Conservation (phyloP, 2,888 invertebrate species). For the Polia nebulosa region DNA sequence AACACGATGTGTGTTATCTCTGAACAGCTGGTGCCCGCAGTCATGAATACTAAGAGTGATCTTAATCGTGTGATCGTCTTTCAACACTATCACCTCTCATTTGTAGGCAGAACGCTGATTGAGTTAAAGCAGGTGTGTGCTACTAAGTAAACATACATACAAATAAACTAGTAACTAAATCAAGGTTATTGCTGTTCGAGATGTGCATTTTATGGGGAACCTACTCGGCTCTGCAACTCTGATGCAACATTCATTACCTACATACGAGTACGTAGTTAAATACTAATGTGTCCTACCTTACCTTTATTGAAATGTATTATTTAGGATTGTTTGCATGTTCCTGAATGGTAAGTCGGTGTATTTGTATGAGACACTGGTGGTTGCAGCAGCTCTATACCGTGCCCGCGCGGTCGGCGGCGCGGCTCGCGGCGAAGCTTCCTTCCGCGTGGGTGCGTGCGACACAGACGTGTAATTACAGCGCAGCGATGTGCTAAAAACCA, state of each 20-base stretch:
- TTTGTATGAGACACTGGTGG: not conserved
- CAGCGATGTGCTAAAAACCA: constrained; percentile 23
- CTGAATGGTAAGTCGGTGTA: not conserved
- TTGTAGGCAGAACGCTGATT: constrained; percentile 27
- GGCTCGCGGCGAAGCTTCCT: constrained; percentile 47
- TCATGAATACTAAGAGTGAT: constrained; percentile 25
- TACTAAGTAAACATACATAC: constrained; percentile 11
- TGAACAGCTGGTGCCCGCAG: not conserved
- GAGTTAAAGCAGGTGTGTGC: not conserved
- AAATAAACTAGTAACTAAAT: not conserved
- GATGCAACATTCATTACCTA: not conserved
- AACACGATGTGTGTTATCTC: not conserved
- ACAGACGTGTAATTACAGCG: constrained; percentile 38
- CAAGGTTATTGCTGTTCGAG: constrained; percentile 19
- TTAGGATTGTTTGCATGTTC: not conserved
- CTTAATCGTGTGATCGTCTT: constrained; percentile 23
- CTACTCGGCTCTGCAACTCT: not conserved
- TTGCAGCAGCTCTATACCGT: constrained; percentile 23
- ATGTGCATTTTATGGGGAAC: not conserved
- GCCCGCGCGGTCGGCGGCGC: constrained; percentile 10
- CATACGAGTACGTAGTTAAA: not conserved
- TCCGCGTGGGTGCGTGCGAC: constrained; percentile 64
- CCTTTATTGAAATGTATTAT: not conserved
- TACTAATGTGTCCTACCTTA: too few relatives aligned
- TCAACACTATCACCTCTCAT: constrained; percentile 21